These are phyloP conservation scores for Sturnira hondurensis DNA, from an alignment of 2,113 vertebrate genomes.

Conservation along the genomic window DNA sequence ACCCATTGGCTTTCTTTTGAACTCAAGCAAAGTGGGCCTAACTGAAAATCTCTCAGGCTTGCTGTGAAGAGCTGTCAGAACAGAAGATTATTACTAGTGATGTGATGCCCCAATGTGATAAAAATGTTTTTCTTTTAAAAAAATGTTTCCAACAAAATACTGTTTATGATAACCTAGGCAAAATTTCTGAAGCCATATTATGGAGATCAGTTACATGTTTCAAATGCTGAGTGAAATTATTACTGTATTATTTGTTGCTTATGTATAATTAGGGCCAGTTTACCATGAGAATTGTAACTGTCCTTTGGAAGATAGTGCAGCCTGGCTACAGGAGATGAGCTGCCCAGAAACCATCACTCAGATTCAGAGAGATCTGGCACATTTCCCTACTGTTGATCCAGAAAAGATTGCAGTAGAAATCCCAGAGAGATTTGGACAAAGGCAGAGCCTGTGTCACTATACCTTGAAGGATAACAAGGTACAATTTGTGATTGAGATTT, in stretches of 20 bases:
- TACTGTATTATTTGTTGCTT: neutral
- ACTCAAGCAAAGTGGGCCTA: neutral
- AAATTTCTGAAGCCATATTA: neutral
- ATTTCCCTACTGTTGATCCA: conserved; percentile 86
- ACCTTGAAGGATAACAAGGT: conserved; percentile 97
- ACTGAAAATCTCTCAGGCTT: neutral
- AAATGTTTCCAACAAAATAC: neutral
- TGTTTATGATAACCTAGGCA: neutral
- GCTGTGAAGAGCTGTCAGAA: neutral
- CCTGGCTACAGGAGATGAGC: conserved; percentile 90
- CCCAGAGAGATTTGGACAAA: conserved; percentile 91
- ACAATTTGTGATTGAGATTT: neutral
- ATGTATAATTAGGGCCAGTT: conserved; percentile 84
- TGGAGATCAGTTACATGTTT: neutral
- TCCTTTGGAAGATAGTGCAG: conserved; percentile 83
- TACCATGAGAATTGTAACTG: conserved; percentile 97
- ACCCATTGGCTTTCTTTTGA: neutral
- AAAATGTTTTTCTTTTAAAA: neutral
- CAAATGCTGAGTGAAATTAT: neutral
- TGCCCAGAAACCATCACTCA: conserved; percentile 89
- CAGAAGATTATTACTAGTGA: neutral
- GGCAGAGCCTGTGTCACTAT: conserved; percentile 98
- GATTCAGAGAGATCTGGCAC: conserved; percentile 89
- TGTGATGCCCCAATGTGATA: neutral
- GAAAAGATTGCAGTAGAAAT: conserved; percentile 91